Percentiles rank a stretch among this genome's conserved stretches.
Conservation (phyloP, 2,797 vertebrate genomes). For the Crossoptilon crossoptilon region DNA sequence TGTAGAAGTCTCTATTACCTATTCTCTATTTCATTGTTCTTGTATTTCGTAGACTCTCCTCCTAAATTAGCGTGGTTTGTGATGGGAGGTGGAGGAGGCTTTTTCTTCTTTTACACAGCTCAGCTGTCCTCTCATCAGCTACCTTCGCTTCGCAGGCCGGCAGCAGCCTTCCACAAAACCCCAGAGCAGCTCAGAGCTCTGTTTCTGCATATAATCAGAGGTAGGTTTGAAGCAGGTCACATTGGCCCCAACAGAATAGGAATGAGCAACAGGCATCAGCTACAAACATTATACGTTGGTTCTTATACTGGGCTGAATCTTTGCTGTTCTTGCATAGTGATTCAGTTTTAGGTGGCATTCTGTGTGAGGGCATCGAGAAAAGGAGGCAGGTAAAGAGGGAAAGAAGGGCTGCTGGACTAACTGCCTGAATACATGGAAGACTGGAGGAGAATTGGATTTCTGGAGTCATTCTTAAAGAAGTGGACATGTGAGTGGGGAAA, state of each 20-base stretch:
- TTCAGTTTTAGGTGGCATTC: conserved; percentile 28
- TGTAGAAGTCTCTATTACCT: neutral
- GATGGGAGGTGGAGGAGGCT: neutral
- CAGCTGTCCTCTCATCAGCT: neutral
- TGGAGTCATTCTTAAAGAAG: neutral
- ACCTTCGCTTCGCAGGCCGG: neutral
- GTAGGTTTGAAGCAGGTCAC: neutral
- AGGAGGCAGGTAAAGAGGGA: neutral
- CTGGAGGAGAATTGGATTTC: neutral
- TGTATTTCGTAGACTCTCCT: neutral
- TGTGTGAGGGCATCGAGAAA: neutral
- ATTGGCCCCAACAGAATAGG: neutral
- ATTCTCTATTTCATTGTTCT: neutral
- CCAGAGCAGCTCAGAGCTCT: neutral
- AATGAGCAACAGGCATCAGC: neutral
- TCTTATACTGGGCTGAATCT: neutral
- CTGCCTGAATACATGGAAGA: neutral
- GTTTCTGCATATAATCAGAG: neutral
- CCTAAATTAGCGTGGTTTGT: neutral
- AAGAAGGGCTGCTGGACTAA: neutral
- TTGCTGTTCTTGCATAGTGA: neutral
- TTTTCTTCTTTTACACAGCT: neutral
- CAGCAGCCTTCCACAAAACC: neutral
- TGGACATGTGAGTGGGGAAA: neutral
- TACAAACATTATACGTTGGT: neutral